Conservation (phyloP, 2,888 invertebrate species). For the Eremobia ochroleuca region DNA sequence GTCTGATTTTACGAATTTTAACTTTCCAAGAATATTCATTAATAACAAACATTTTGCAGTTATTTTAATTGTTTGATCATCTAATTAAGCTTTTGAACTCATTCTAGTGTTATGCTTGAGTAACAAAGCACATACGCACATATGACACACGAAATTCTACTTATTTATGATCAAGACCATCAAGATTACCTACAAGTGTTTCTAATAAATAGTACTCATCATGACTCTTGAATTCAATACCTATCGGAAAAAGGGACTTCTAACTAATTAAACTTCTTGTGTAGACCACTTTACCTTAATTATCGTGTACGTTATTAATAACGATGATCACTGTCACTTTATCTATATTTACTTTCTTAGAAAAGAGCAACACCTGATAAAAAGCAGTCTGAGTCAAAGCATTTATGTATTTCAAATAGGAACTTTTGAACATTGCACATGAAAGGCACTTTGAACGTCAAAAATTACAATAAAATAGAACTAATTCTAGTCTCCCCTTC, state of each 20-base stretch:
- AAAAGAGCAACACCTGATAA: background rate
- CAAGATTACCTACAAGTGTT: constrained; percentile 29
- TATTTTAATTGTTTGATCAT: background rate
- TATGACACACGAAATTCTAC: background rate
- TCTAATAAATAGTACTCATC: constrained; percentile 35
- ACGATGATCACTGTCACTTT: background rate
- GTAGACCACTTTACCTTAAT: constrained; percentile 11
- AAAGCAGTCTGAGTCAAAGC: too few relatives aligned
- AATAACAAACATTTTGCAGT: background rate
- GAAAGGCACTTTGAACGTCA: too few relatives aligned
- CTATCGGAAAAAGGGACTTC: constrained; percentile 24
- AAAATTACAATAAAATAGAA: too few relatives aligned
- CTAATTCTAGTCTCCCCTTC: too few relatives aligned
- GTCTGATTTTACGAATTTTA: background rate
- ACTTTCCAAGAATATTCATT: background rate
- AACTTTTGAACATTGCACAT: too few relatives aligned
- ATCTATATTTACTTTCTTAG: background rate
- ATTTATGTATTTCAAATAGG: too few relatives aligned
- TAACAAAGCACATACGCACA: background rate
- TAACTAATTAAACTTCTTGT: constrained; percentile 13
- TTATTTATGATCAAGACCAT: constrained; percentile 9
- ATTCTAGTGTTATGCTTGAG: background rate
- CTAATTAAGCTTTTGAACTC: background rate
- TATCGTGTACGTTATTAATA: constrained; percentile 15
- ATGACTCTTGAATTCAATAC: background rate